These are phyloP conservation scores for Mylabris sibirica DNA, from an alignment of 2,888 invertebrate genomes.

Conservation along the genomic window DNA sequence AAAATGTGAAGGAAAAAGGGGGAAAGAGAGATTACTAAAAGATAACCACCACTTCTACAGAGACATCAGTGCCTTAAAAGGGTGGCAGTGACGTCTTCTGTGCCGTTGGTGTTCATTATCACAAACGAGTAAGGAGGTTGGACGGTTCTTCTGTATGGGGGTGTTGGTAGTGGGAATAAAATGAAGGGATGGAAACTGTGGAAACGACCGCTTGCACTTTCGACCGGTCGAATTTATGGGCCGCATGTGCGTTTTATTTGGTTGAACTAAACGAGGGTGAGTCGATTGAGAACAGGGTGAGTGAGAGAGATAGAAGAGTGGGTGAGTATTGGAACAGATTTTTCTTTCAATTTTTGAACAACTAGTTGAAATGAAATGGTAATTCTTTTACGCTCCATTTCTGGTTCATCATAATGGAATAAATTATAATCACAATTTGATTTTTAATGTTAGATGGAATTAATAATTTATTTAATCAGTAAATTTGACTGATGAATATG, in stretches of 20 bases:
- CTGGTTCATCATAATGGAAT: not conserved
- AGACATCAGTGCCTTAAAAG: constrained; percentile 2
- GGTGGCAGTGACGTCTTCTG: not conserved
- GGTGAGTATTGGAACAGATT: not conserved
- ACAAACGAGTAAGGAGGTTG: constrained; percentile 11
- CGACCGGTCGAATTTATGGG: constrained; percentile 23
- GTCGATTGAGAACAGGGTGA: not conserved
- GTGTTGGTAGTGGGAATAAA: not conserved
- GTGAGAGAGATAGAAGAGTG: not conserved
- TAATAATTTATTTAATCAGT: not conserved
- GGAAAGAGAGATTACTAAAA: not conserved
- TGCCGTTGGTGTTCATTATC: constrained; percentile 13
- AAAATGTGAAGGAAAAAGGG: not conserved
- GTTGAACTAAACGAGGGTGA: not conserved
- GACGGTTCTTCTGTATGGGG: not conserved
- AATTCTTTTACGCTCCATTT: not conserved
- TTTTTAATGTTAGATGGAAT: not conserved
- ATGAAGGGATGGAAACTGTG: constrained; percentile 7
- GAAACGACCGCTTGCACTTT: constrained; percentile 35
- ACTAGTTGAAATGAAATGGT: not conserved
- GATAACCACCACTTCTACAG: constrained; percentile 1
- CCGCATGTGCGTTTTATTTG: constrained; percentile 26
- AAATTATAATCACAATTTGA: constrained; percentile 2
- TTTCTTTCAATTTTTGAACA: constrained; percentile 1
- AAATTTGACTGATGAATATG: constrained; percentile 1